These are phyloP conservation scores for Callorhinus ursinus DNA, from an alignment of 2,113 vertebrate genomes.

Conservation along the genomic window DNA sequence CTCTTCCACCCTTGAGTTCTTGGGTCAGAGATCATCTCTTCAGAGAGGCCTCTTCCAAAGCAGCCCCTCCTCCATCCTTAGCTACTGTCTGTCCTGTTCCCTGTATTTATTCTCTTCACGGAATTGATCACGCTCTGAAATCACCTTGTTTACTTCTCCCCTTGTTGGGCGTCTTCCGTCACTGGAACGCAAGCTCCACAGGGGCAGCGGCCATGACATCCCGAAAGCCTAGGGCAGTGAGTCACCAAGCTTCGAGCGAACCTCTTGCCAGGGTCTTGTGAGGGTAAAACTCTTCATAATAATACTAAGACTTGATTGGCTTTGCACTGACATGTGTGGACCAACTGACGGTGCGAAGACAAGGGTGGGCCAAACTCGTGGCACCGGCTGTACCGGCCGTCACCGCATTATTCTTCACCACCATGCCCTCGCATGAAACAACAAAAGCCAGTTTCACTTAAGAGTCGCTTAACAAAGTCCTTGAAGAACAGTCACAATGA, in stretches of 20 bases:
- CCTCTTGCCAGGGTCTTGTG: background rate
- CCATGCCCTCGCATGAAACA: no score
- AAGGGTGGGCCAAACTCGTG: background rate
- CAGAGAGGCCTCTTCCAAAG: background rate
- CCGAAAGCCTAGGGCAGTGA: background rate
- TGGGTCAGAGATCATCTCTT: background rate
- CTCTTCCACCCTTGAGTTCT: background rate
- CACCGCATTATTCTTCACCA: no score
- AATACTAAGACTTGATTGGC: background rate
- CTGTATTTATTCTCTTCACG: background rate
- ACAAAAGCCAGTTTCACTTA: background rate
- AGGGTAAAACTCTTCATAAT: background rate
- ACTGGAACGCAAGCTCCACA: background rate
- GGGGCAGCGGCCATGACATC: background rate
- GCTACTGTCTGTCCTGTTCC: background rate
- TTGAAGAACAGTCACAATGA: background rate
- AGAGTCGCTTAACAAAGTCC: background rate
- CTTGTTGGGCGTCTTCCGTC: background rate
- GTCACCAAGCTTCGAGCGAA: background rate
- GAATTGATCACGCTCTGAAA: background rate
- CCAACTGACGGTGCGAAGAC: background rate
- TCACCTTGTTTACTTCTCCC: background rate
- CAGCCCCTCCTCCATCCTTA: background rate
- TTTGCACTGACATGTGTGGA: background rate
- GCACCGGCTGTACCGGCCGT: background rate